phyloP scores from a whole-genome alignment of 2,113 vertebrate genomes.

The Microcebus ravelobensis region DNA sequence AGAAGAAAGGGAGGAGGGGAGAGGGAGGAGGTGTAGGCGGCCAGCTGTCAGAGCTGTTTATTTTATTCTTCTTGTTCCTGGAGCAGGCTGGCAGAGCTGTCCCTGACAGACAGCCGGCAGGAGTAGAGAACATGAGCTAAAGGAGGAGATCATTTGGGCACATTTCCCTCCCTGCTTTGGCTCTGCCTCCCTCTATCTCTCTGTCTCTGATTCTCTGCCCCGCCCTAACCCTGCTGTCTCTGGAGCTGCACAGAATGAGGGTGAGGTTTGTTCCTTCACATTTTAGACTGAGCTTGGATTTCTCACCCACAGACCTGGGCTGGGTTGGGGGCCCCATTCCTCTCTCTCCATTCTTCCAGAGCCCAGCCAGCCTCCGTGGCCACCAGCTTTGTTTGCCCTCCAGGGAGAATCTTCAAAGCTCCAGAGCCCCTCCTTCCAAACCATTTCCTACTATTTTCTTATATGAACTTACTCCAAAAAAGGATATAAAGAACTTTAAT shows the following conservation, averaged over 20 bases:
- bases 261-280: not conserved
- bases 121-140: not conserved
- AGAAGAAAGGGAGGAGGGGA: too few relatives aligned
- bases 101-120: not conserved
- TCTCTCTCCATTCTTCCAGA: not conserved
- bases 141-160: not conserved
- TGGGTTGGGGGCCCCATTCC: not conserved
- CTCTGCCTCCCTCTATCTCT: fast-evolving
- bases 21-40: fast-evolving
- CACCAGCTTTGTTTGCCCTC: not conserved
- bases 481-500: not conserved
- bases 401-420: not conserved
- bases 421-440: not conserved
- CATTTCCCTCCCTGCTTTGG: not conserved
- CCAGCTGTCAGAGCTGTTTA: not conserved
- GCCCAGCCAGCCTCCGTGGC: not conserved
- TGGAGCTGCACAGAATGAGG: not conserved
- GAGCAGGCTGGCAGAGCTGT: not conserved
- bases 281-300: not conserved
- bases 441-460: not conserved
- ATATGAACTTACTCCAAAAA: not conserved
- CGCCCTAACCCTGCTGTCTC: not conserved
- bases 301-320: not conserved
- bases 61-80: not conserved
- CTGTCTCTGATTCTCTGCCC: not conserved